Evolutionary conservation across 2,113 vertebrate species (phyloP), one percentile per base, ranked within the genome.

Genomic region (Malurus cyaneus): DNA sequence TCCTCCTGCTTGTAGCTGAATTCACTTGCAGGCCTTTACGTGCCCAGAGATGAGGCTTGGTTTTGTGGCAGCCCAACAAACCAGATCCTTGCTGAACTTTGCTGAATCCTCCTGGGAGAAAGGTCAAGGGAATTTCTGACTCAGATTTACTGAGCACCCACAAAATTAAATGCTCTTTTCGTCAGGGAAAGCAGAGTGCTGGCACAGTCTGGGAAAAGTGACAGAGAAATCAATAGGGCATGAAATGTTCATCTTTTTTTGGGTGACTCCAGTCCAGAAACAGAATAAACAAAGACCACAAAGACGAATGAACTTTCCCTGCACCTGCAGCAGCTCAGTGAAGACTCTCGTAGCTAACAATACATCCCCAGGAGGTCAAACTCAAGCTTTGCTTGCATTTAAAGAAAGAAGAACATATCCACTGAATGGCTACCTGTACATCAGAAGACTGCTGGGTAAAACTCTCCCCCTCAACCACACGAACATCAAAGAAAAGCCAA

Each of bases 121-220:
- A 81, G 83, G 73, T 64, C 88, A 92, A 62, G 49, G 53, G 73
- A 89, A 87, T 79, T 92, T 91, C 80, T 91, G 57, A 67, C 77
- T 81, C 53, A 76, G 11, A 80, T 87, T 87, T 87, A 87, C 72
- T n/a, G 60, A 89, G 73, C 31, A 91, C 80, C 77, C 73, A 87
- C 80, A 81, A 92, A 93, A 72, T 57, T 31, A 87, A 89, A 79
- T 57, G 65, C 4, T 81, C 60, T 78, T 90, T 93, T 61, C 0
- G 2, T 46, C 53, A 78, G 31, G 26, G 57, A 86, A 92, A 62
- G 57, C 32, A 78, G n/a, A 95, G 29, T 60, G 39, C 71, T 71
- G 67, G 62, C 66, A 77, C 12, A 25, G 74, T 49, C 54, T 86
- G 54, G 34, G 56, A 76, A 86, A 90, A 80, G 52, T 1, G 24